Evolutionary conservation across 2,113 vertebrate genomes (phyloP), one percentile per base, ranked within the genome.

Genomic region (Heterochromis multidens): DNA sequence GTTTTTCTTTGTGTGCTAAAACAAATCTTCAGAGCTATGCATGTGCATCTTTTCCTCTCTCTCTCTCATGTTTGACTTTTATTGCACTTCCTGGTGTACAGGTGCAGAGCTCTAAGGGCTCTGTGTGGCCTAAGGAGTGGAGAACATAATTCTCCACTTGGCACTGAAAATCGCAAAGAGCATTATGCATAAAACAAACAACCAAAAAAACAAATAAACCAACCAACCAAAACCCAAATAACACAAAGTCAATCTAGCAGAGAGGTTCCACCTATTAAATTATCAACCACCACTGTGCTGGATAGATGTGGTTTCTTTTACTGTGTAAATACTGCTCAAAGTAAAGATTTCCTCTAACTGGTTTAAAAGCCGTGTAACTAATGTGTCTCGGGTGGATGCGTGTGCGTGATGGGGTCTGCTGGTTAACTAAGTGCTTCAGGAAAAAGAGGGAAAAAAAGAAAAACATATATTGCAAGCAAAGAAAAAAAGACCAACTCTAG

Each of bases 331-430:
- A 86, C 58, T 61, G 72, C 35, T 82, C 52, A 86, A 63, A 83
- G 62, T 56, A 88, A 85, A 87, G 59, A 87, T 87, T 89, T 77
- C 59, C 82, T 72, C 59, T 83, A 90, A 88, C 74, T 87, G 80
- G 86, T 90, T 88, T 89, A 84, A 93, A 91, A 87, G 77, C 89
- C 83, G 56, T 84, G 80, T 87, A 87, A 83, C 77, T 87, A 91
- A 92, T 85, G 79, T 58, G 87, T 87, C 89, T 93, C 63, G 43
- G 80, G 85, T 88, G 91, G 89, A 79, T 88, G 86, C 84, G 37
- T 89, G 77, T 56, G 62, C 85, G 67, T 27, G 63, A 90, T 62
- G 86, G 58, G 90, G 88, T 91, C 79, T 78, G 82, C 87, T 83
- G 77, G 77, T 89, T 91, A 91, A 93, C 77, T 84, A 90, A 92